phyloP scores from a whole-genome alignment of 2,888 invertebrate species.

The Chouioia cunea region DNA sequence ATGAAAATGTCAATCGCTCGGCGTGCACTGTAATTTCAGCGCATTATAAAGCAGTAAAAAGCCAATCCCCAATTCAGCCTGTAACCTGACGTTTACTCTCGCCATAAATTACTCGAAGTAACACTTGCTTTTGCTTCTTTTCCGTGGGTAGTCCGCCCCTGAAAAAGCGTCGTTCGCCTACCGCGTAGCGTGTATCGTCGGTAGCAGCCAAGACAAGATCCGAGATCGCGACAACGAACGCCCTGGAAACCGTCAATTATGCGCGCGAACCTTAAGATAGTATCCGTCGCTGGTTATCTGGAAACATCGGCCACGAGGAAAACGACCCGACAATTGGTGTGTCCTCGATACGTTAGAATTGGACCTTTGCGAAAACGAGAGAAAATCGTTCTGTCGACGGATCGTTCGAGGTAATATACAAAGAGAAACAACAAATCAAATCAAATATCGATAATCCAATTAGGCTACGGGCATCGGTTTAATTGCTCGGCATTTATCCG shows the following conservation, averaged over 20 bases:
- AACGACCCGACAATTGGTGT: no score
- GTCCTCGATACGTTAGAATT: no score
- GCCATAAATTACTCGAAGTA: constrained; percentile 24
- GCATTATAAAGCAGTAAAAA: constrained; percentile 14
- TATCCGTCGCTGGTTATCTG: not conserved
- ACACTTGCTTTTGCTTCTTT: constrained; percentile 4
- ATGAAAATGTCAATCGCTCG: no score
- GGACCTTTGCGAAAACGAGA: no score
- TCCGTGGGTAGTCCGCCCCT: not conserved
- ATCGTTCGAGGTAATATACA: no score
- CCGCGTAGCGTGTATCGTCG: constrained; percentile 4
- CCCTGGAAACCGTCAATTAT: constrained; percentile 27
- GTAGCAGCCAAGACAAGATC: constrained; percentile 9
- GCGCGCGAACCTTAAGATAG: constrained; percentile 8
- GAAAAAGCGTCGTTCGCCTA: not conserved
- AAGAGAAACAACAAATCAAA: no score
- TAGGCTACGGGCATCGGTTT: no score
- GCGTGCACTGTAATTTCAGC: constrained; percentile 10
- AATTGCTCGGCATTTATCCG: no score
- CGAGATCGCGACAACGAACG: not conserved
- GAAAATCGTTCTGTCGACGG: no score
- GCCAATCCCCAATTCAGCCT: not conserved
- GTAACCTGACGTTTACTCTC: not conserved
- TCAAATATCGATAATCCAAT: no score
- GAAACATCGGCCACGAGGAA: no score